phyloP scores from a whole-genome alignment of 2,888 invertebrate species.

The Mamestra brassicae region DNA sequence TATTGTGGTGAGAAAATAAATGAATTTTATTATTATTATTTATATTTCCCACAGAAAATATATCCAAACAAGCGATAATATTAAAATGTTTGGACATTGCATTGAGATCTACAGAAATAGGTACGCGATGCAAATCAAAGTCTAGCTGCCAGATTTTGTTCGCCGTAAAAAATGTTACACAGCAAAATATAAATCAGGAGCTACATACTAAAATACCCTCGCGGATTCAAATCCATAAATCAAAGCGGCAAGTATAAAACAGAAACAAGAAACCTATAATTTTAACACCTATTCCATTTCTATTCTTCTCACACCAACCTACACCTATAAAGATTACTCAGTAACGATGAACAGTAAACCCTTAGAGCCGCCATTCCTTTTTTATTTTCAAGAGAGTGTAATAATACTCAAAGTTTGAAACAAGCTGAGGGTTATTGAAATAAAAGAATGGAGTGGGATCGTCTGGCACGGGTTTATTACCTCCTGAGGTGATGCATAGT shows the following conservation, averaged over 20 bases:
- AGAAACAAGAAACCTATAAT: slow-evolving; percentile 52
- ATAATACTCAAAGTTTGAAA: slow-evolving; percentile 81
- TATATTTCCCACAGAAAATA: not conserved
- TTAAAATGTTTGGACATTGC: slow-evolving; percentile 8
- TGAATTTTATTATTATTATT: too few species aligned
- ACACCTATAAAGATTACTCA: slow-evolving; percentile 55
- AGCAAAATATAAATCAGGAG: slow-evolving; percentile 33
- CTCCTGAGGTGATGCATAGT: slow-evolving; percentile 77
- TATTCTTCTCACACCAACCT: slow-evolving; percentile 48
- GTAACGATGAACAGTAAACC: slow-evolving; percentile 60
- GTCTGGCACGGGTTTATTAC: slow-evolving; percentile 78
- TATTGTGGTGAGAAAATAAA: too few species aligned
- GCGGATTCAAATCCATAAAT: slow-evolving; percentile 48
- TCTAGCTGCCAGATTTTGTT: slow-evolving; percentile 23
- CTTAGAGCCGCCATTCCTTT: slow-evolving; percentile 63
- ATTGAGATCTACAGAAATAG: slow-evolving; percentile 3
- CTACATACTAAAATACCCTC: slow-evolving; percentile 21
- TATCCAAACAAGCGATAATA: not conserved
- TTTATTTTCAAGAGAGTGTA: slow-evolving; percentile 75
- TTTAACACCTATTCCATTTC: slow-evolving; percentile 50
- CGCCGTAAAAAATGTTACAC: slow-evolving; percentile 36
- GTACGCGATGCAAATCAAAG: slow-evolving; percentile 32
- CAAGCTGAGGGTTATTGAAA: slow-evolving; percentile 82
- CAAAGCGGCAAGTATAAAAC: slow-evolving; percentile 46
- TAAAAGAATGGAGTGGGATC: slow-evolving; percentile 78